Conservation (phyloP, 2,113 vertebrate genomes). For the Carlito syrichta region DNA sequence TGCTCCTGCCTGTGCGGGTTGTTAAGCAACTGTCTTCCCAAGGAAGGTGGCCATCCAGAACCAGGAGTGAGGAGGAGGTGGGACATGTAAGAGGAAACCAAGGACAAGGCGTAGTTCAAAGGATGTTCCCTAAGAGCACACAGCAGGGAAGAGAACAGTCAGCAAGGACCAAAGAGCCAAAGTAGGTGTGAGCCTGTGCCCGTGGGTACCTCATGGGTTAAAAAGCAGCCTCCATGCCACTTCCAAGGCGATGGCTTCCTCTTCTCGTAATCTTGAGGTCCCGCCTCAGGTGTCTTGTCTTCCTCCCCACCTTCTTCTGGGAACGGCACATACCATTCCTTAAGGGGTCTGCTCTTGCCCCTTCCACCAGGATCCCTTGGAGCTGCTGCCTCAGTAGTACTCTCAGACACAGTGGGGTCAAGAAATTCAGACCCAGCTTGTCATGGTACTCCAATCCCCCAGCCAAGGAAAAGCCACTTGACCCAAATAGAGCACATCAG, state of each 20-base stretch:
- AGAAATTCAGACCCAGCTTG: not conserved
- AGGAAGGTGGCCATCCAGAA: not conserved
- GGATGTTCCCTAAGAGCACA: not conserved
- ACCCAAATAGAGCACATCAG: not conserved
- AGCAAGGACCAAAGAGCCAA: not conserved
- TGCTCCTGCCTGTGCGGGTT: too few relatives aligned
- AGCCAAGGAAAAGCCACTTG: not conserved
- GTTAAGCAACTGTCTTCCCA: too few relatives aligned
- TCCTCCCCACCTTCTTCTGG: not conserved
- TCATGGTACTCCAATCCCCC: not conserved
- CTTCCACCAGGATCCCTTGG: not conserved
- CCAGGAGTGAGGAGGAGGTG: not conserved
- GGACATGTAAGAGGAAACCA: not conserved
- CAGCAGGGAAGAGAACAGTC: not conserved
- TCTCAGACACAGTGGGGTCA: not conserved
- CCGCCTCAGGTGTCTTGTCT: not conserved
- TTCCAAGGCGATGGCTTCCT: not conserved
- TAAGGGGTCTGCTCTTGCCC: not conserved
- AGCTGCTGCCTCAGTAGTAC: not conserved
- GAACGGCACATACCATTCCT: not conserved
- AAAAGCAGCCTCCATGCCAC: not conserved
- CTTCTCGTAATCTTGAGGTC: not conserved
- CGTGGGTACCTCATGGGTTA: too few relatives aligned
- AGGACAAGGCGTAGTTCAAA: not conserved
- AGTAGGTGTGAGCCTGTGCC: not conserved